Evolutionary conservation across 2,113 vertebrate genomes (phyloP).

Genomic region (Thryonomys swinderianus): DNA sequence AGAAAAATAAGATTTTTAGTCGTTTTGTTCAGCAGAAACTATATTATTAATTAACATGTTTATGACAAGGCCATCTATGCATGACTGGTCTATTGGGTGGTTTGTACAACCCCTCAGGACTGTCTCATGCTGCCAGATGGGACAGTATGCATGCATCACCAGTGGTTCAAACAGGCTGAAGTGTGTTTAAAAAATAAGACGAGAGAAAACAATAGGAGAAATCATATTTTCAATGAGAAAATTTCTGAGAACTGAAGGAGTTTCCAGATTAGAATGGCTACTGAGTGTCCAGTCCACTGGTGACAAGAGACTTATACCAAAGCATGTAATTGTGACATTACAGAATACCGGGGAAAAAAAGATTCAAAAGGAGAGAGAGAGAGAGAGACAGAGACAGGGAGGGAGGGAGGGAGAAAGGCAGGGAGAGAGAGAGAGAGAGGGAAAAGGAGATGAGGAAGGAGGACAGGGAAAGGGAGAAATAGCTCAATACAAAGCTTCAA

Average conservation of each 20-base stretch:
- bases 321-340: conserved; percentile 21
- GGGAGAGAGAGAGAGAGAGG: no score
- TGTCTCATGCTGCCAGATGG: neutral
- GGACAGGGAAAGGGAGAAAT: no score
- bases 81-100: neutral
- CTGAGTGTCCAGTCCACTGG: neutral
- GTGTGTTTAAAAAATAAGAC: neutral
- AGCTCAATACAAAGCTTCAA: neutral
- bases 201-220: neutral
- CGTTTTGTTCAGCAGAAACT: neutral
- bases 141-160: no score
- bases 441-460: no score
- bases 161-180: neutral
- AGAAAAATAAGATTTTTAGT: conserved; percentile 34
- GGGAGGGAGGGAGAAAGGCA: neutral
- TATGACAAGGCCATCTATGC: neutral
- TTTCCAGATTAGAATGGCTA: conserved; percentile 14
- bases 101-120: neutral
- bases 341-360: conserved; percentile 30
- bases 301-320: neutral
- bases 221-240: neutral
- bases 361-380: neutral
- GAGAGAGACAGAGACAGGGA: no score
- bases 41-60: neutral
- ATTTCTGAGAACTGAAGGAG: conserved; percentile 45